These are phyloP conservation scores for Lepeophtheirus nordmannii DNA, from an alignment of 2,888 invertebrate genomes.

Conservation along the genomic window DNA sequence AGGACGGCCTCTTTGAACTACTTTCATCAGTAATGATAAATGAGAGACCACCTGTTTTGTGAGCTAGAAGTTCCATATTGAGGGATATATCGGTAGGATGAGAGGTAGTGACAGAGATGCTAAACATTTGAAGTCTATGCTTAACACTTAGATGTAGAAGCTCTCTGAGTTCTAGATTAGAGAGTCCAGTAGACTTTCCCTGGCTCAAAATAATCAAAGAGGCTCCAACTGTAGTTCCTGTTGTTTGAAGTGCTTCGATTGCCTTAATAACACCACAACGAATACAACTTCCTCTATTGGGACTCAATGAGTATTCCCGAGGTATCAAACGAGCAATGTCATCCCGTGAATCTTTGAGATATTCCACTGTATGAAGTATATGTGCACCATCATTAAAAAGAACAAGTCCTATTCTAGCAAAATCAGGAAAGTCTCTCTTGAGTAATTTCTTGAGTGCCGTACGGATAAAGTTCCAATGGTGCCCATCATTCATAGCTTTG, in stretches of 20 bases:
- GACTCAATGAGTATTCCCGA: not conserved
- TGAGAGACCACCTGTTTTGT: slow-evolving; percentile 8
- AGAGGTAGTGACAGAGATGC: not conserved
- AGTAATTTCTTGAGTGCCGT: slow-evolving; percentile 17
- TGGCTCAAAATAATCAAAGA: slow-evolving; percentile 17
- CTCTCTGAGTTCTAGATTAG: not conserved
- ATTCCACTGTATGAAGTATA: slow-evolving; percentile 12
- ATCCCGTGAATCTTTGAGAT: not conserved
- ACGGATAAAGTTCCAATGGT: slow-evolving; percentile 17
- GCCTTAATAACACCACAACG: slow-evolving; percentile 10
- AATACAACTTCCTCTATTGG: slow-evolving; percentile 12
- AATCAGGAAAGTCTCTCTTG: not conserved
- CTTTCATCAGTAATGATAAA: not conserved
- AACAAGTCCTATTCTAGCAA: slow-evolving; percentile 12
- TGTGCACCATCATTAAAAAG: slow-evolving; percentile 19
- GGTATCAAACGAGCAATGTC: not conserved
- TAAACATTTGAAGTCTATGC: slow-evolving; percentile 18
- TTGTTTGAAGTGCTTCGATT: slow-evolving; percentile 13
- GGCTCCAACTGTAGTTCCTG: slow-evolving; percentile 6
- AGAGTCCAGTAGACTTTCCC: slow-evolving; percentile 1
- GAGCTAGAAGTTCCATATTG: slow-evolving; percentile 5
- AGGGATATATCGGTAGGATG: slow-evolving; percentile 10
- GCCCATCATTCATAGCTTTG: slow-evolving; percentile 11
- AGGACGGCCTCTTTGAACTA: not conserved
- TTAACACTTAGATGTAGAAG: not conserved